Evolutionary conservation across 2,113 vertebrate genomes (phyloP), one percentile per base, ranked within the genome.

Genomic region (Neofelis nebulosa): DNA sequence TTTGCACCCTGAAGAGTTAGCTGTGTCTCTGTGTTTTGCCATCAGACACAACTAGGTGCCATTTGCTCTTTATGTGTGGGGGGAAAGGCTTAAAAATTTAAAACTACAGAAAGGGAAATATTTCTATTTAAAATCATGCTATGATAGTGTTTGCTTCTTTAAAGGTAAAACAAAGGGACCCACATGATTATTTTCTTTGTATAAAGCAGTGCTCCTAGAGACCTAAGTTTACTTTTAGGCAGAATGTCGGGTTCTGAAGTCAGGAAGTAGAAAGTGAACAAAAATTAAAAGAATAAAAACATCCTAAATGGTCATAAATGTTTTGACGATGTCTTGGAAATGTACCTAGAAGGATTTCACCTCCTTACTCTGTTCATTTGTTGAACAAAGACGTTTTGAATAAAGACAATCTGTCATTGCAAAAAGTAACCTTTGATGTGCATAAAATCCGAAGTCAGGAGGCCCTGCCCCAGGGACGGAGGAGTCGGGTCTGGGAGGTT

Each of bases 401-500:
- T 99, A 99, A 99, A 99, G 99, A 99, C 99, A 99, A 99, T 99
- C 99, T 99, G 99, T 99, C 99, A 94, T 98, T 93, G 76, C 97
- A 95, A 98, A 98, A 98, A 97, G 98, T 97, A 97, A 97, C 93
- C 96, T 98, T 98, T 99, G 97, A 80, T 98, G 98, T 98, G 97
- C 98, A 18, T 98, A 97, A 97, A 97, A 97, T 98, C 95, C 63
- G 78, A 91, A 97, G 90, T 76, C 88, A 69, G 78, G 79, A 96
- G 71, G 48, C 45, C 65, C 93, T 83, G 33, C 63, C 41, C 3
- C 2, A 1, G 2, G n/a, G 74, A 10, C 8, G 0, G 12, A 71
- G 73, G 33, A 63, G 48, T 52, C 18, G 23, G 66, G 41, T 21
- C 15, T 45, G 0, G 13, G 76, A 57, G 73, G 61, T 25, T 3